Base-by-base conservation (phyloP, 2,888 invertebrate species). In the Cryptosula pallasiana region DNA sequence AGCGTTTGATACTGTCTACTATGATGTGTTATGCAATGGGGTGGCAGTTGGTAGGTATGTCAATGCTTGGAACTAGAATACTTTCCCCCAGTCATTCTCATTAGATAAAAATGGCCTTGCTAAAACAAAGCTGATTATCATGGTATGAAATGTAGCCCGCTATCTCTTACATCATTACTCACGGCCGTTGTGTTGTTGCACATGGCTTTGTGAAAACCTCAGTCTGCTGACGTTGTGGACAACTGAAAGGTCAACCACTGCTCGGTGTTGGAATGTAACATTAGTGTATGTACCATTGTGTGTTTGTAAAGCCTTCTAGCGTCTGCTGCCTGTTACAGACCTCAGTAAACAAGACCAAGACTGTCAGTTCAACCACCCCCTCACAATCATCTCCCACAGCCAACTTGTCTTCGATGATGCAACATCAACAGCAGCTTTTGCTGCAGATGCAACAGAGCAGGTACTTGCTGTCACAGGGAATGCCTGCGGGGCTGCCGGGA, bases 361-460 rank as follows among this genome's bases (percentile, higher is more conserved):
- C 13, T 27, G 32, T 27, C 27, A 63, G 32, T 27, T 32, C 27
- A 27, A 57, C 57, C 3, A 23, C 57, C 25, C 5, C 25, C n/a
- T 25, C 32, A 9, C 63, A 63, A 32, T 63, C 63, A 63, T 2
- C 63, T 29, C 27, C 63, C 5, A 34, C 63, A 3, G 63, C 63
- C 1, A 32, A 27, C 2, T 5, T 5, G 5, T 63, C 34, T 2
- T 25, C 63, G 5, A 16, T 34, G 32, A 63, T 63, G 63, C 13
- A n/a, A 23, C 57, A 57, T 5, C 63, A 63, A 32, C 63, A 63
- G 63, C 63, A 63, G 63, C 32, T 63, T 2, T 27, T 63, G 13
- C 63, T 63, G 9, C 63, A 63, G 29, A 20, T 25, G 63, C 20
- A 23, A 32, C 63, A 63, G 63, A 63, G n/a, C 32, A 9, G 63